Base-by-base conservation (phyloP, 1,140 invertebrate genomes). In the Laodelphax striatellus region DNA sequence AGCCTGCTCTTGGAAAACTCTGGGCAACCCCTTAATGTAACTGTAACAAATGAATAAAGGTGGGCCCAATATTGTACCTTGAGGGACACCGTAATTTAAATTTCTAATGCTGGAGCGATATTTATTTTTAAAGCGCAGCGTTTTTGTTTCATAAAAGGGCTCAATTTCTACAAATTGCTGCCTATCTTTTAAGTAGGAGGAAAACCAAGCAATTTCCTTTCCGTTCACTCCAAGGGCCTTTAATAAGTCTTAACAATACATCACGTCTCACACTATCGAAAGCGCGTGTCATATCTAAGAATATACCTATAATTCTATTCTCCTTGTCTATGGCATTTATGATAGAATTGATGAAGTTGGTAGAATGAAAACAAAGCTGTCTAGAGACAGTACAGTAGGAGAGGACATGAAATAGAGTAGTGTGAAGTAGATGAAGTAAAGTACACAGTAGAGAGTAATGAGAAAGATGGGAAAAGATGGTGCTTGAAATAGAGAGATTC, bases 181-280 rank as follows among this genome's bases (percentile, higher is more conserved):
- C 28, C 55, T 19, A 14, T 42, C 43, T 22, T 41, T 24, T 14
- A 57, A 42, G 38, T 41, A 41, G 4, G 55, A 57, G 2, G 17
- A 3, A 41, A 57, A 57, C 55, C 55, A 57, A 8, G 19, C 6
- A 2, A 42, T 5, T n/a, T 57, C 55, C 16, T 57, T 57, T 3
- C 55, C 55, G 42, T 16, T 2, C 17, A 57, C n/a, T 5, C 4
- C 55, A 5, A 57, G 22, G 5, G 4, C 9, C 9, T n/a, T 17
- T 14, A 57, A 57, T 11, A 9, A 41, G n/a, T 16, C n/a, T 42
- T 28, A 61, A 50, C 34, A 65, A 31, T 10, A 38, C 44, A 11
- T 52, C 41, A 56, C 64, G 58, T 28, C 22, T n/a, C 28, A 66
- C 60, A 59, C 60, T 64, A 28, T 65, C 59, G 17, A 64, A 66